Base-by-base conservation (phyloP, 2,113 vertebrate genomes). In the Copsychus sechellarum region DNA sequence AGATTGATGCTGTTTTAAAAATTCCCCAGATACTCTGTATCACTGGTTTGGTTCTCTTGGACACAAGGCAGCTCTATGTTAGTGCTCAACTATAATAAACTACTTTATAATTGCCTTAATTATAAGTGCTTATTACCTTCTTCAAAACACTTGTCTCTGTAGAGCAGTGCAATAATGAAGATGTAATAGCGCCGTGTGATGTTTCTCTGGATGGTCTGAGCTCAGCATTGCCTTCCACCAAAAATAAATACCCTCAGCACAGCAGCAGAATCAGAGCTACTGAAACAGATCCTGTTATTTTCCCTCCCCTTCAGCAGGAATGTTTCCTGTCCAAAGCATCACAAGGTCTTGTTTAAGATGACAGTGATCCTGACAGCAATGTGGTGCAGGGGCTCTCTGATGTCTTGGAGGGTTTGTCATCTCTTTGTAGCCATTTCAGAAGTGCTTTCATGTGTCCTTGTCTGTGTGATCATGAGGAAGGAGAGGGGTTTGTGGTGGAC, bases 101-200 rank as follows among this genome's bases (percentile, higher is more conserved):
- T 96, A 93, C 92, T 86, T 96, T 92, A 88, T 95, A 97, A 96
- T 97, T 96, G 88, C 90, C 82, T 92, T 96, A 96, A 96, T 96
- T 97, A 40, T 96, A 95, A 93, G 93, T 93, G 92, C 80, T 96
- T 96, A 96, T 96, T 95, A 81, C 88, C 93, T 95, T 92, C 90
- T 91, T 90, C 92, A 88, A 92, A 97, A 93, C 92, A 90, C 93
- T 97, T 96, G 95, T 96, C 95, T 96, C 92, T 81, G 8, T 23
- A 92, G 95, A 76, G 73, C 83, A 48, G 69, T 69, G 65, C 88
- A 76, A 14, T 95, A 90, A 96, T 92, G 95, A 95, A 95, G 93
- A 95, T 81, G 65, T 94, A 94, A 81, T 90, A 76, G 93, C 67
- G 53, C 71, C 0, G 0, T 56, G 64, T 2, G 4, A 31, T 78